Conservation (phyloP, 2,888 invertebrate species). For the Thereva unica region DNA sequence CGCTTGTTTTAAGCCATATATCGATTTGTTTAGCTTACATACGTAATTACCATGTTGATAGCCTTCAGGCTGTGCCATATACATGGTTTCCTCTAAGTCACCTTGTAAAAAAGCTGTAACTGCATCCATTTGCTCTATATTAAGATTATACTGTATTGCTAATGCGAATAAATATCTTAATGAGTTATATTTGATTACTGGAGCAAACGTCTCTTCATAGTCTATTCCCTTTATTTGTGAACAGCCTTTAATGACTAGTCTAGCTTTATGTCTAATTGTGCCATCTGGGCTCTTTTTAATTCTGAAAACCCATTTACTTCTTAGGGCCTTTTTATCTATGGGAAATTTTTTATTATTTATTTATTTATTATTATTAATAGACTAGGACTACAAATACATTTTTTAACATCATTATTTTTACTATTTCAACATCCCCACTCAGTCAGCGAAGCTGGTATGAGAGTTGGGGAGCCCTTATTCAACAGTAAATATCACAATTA, state of each 20-base stretch:
- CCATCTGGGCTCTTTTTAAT: conserved; percentile 44
- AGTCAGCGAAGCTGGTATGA: no score
- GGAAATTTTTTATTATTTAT: no score
- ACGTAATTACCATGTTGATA: conserved; percentile 26
- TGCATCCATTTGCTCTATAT: conserved; percentile 27
- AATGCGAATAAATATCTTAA: no score
- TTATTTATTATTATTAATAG: no score
- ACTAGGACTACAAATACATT: no score
- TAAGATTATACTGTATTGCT: no score
- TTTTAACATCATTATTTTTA: no score
- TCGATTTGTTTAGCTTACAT: conserved; percentile 18
- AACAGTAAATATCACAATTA: no score
- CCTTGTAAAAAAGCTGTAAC: conserved; percentile 34
- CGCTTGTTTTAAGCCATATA: conserved; percentile 37
- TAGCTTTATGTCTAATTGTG: conserved; percentile 44
- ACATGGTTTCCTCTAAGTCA: conserved; percentile 27
- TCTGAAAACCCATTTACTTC: conserved; percentile 45
- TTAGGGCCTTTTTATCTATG: conserved; percentile 11
- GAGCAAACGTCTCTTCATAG: conserved; percentile 27
- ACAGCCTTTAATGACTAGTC: conserved; percentile 48
- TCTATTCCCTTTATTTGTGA: conserved; percentile 46
- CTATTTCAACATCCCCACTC: no score
- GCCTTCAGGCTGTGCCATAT: conserved; percentile 31
- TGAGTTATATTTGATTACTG: no score
- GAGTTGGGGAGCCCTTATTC: no score